Evolutionary conservation across 2,113 vertebrate species (phyloP).

Genomic region (Sorex araneus): DNA sequence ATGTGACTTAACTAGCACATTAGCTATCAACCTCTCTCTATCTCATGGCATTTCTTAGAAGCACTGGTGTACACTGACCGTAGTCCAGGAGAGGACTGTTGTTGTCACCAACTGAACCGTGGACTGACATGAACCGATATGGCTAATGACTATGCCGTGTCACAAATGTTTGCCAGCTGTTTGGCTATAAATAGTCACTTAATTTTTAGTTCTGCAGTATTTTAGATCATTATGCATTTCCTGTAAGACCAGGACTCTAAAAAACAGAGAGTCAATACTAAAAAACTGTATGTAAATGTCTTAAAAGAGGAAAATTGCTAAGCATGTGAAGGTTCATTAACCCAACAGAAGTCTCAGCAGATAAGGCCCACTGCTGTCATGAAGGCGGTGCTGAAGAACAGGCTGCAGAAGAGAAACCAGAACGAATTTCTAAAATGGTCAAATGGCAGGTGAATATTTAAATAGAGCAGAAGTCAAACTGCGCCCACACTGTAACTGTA

Average conservation of each 20-base stretch:
- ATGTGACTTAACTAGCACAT: background rate
- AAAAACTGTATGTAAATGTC: conserved; percentile 38
- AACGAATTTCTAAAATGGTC: too few species aligned
- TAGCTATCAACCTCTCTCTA: background rate
- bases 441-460: background rate
- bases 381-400: background rate
- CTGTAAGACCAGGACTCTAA: conserved; percentile 47
- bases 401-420: too few species aligned
- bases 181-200: conserved; percentile 63
- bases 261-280: conserved; percentile 34
- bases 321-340: background rate
- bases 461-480: conserved; percentile 36
- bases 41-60: background rate
- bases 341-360: background rate
- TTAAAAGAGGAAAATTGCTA: conserved; percentile 48
- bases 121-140: background rate
- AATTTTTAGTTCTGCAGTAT: conserved; percentile 67
- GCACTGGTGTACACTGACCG: background rate
- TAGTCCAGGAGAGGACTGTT: background rate
- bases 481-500: background rate
- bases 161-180: conserved; percentile 66
- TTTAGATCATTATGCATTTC: conserved; percentile 72
- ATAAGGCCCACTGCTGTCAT: background rate
- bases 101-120: background rate
- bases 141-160: conserved; percentile 45